Conservation (phyloP, 92 coral and sea anemone genomes). For the Meandrina meandrites region DNA sequence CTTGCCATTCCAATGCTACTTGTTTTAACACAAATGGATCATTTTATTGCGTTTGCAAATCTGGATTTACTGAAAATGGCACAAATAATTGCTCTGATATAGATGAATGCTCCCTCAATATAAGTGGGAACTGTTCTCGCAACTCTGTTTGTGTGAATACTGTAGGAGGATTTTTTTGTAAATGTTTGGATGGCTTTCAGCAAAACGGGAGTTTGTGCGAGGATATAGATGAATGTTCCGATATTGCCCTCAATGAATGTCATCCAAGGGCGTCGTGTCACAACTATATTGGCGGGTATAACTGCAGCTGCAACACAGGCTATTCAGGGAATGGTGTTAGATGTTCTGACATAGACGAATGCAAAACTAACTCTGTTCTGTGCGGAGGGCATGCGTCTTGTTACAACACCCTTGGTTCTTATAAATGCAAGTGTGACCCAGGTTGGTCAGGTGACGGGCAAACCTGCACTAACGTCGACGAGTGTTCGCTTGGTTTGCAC, state of each 20-base stretch:
- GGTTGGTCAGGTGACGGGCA: constrained; percentile 72
- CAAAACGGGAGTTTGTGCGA: constrained; percentile 54
- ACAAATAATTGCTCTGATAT: constrained; percentile 49
- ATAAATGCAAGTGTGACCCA: constrained; percentile 54
- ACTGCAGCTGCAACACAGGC: constrained; percentile 50
- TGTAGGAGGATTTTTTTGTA: constrained; percentile 49
- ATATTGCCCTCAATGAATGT: constrained; percentile 49
- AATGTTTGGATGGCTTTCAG: constrained; percentile 54
- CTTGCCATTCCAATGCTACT: constrained; percentile 64
- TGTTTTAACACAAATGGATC: constrained; percentile 66
- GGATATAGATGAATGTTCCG: constrained; percentile 63
- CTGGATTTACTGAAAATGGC: constrained; percentile 61
- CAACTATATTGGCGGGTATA: constrained; percentile 57
- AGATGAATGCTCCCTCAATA: constrained; percentile 45
- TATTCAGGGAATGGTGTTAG: constrained; percentile 54
- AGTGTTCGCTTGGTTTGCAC: constrained; percentile 55
- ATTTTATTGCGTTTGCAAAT: constrained; percentile 47
- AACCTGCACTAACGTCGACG: constrained; percentile 62
- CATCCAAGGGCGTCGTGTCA: constrained; percentile 58
- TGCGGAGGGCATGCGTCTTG: constrained; percentile 63
- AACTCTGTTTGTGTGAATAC: constrained; percentile 49
- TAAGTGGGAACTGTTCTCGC: constrained; percentile 38
- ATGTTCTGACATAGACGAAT: constrained; percentile 64
- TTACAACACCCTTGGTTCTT: constrained; percentile 59
- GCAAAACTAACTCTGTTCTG: constrained; percentile 24